phyloP scores from a whole-genome alignment of 2,888 invertebrate species.

The Leptinotarsa haldemani region DNA sequence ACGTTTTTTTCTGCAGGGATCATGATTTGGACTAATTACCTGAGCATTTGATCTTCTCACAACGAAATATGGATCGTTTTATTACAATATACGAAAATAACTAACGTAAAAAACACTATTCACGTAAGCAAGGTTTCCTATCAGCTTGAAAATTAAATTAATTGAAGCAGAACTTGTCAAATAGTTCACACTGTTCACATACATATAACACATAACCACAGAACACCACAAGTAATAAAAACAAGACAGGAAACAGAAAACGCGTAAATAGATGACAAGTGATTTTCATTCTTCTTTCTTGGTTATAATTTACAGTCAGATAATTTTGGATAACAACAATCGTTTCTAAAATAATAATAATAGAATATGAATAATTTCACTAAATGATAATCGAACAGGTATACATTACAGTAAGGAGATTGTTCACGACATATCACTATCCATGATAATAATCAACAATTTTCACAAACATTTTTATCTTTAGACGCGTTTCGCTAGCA shows the following conservation, averaged over 20 bases:
- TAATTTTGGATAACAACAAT: too few species aligned
- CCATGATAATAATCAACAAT: too few species aligned
- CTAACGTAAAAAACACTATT: neutral
- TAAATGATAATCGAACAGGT: too few species aligned
- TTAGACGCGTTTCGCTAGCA: too few species aligned
- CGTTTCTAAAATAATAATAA: too few species aligned
- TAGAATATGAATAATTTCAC: too few species aligned
- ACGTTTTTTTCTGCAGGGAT: neutral
- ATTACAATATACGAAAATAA: slow-evolving; percentile 1
- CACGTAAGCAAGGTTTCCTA: slow-evolving; percentile 7
- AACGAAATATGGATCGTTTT: neutral
- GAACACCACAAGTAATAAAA: neutral
- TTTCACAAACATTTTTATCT: too few species aligned
- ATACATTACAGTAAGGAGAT: too few species aligned
- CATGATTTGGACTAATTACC: slow-evolving; percentile 10
- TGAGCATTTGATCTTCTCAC: slow-evolving; percentile 1
- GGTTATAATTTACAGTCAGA: too few species aligned
- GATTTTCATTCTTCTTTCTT: too few species aligned
- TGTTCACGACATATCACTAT: too few species aligned
- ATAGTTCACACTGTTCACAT: neutral
- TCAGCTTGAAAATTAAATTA: neutral
- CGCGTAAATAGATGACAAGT: neutral
- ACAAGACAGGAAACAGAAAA: neutral
- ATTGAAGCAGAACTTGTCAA: slow-evolving; percentile 8
- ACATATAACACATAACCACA: too few species aligned